Evolutionary conservation across 2,113 vertebrate genomes (phyloP).

Genomic region (Oreochromis spilurus): DNA sequence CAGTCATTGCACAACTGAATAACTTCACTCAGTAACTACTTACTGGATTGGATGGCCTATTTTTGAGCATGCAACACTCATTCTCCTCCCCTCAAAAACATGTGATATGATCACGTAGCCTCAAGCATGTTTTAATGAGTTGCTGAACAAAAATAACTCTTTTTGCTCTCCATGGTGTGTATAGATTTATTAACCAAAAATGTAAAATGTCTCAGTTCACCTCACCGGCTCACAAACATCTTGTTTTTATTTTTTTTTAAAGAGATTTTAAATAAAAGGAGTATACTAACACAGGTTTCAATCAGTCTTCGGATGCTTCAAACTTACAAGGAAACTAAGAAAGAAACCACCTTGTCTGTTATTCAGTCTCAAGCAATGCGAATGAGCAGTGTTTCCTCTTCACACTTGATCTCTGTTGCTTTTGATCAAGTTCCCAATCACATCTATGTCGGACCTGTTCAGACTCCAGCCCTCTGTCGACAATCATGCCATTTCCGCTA

Average conservation of each 20-base stretch:
- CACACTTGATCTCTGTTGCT: slow-evolving; percentile 24
- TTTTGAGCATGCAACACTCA: slow-evolving; percentile 37
- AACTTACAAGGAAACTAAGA: neutral
- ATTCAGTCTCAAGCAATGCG: neutral
- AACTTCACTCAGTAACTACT: slow-evolving; percentile 7
- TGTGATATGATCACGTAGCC: slow-evolving; percentile 55
- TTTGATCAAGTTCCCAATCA: slow-evolving; percentile 51
- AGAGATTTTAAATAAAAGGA: neutral
- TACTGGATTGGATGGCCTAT: slow-evolving; percentile 49
- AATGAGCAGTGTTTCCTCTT: slow-evolving; percentile 10
- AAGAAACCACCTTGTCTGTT: slow-evolving; percentile 8
- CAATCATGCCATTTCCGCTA: slow-evolving; percentile 6
- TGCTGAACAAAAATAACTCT: slow-evolving; percentile 54
- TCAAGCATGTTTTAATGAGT: slow-evolving; percentile 63
- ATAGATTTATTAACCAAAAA: slow-evolving; percentile 39
- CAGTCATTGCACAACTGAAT: slow-evolving; percentile 6
- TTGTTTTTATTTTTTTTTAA: neutral
- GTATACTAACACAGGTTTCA: neutral
- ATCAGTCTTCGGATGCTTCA: neutral
- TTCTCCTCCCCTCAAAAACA: slow-evolving; percentile 35
- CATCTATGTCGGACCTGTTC: slow-evolving; percentile 29
- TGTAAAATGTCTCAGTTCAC: slow-evolving; percentile 8
- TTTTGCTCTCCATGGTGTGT: slow-evolving; percentile 30
- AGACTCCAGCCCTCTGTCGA: slow-evolving; percentile 9
- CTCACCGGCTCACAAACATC: neutral